Evolutionary conservation across 2,113 vertebrate genomes (phyloP).

Genomic region (Arothron firmamentum): DNA sequence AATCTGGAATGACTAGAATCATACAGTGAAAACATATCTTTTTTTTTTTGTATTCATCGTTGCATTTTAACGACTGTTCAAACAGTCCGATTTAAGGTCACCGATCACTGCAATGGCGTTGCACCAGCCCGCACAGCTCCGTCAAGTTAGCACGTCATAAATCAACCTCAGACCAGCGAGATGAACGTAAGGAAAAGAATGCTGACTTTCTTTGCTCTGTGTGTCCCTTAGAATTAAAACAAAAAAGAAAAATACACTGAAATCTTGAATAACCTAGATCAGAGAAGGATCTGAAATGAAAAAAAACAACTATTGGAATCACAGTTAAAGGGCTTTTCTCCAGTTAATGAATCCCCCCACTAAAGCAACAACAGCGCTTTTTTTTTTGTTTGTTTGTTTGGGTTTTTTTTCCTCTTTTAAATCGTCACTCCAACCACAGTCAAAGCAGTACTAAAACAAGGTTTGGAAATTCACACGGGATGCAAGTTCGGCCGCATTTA

Average conservation of each 20-base stretch:
- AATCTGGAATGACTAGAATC: constrained; percentile 53
- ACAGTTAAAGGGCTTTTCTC: constrained; percentile 42
- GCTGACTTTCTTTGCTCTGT: background rate
- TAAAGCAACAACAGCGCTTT: constrained; percentile 32
- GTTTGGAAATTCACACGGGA: constrained; percentile 52
- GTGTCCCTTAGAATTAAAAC: constrained; percentile 39
- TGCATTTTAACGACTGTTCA: constrained; percentile 7
- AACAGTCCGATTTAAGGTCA: constrained; percentile 30
- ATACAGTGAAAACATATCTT: constrained; percentile 40
- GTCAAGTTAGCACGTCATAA: constrained; percentile 5
- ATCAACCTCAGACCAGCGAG: constrained; percentile 41
- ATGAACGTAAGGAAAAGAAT: constrained; percentile 13
- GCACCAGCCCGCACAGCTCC: too few relatives aligned
- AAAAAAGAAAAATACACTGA: constrained; percentile 34
- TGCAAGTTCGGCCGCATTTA: constrained; percentile 38
- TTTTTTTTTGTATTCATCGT: constrained; percentile 35
- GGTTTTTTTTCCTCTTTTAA: constrained; percentile 11
- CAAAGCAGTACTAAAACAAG: constrained; percentile 34
- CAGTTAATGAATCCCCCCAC: constrained; percentile 19
- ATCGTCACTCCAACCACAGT: constrained; percentile 50
- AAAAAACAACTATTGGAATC: constrained; percentile 41
- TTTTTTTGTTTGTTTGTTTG: too few relatives aligned
- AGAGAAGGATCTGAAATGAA: constrained; percentile 34
- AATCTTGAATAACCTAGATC: constrained; percentile 43
- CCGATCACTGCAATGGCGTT: background rate